Conservation (phyloP, 2,888 invertebrate species). For the Drosophila maculinotata region DNA sequence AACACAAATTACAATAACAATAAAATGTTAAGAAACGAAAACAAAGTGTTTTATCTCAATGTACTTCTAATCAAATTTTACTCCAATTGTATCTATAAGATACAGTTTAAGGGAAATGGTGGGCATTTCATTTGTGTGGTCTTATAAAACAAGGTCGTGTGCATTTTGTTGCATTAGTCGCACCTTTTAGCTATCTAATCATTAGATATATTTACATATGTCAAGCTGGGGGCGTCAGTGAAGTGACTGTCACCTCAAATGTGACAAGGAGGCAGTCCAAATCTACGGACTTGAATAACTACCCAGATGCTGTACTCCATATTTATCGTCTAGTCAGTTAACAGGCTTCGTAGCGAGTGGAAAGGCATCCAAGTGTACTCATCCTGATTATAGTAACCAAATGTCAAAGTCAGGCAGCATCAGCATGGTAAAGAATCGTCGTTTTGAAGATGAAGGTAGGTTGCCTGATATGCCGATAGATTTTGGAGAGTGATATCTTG, state of each 20-base stretch:
- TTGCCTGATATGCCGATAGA: neutral
- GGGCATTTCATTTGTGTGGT: neutral
- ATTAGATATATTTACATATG: slow-evolving; percentile 20
- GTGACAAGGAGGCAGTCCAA: slow-evolving; percentile 1
- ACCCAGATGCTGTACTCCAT: neutral
- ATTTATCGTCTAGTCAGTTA: slow-evolving; percentile 12
- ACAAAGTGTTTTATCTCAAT: neutral
- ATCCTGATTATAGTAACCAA: neutral
- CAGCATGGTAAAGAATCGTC: slow-evolving; percentile 39
- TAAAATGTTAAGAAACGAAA: slow-evolving; percentile 24
- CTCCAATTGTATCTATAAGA: too few relatives aligned
- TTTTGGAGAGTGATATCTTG: too few relatives aligned
- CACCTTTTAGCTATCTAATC: slow-evolving; percentile 44
- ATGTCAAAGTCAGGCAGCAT: slow-evolving; percentile 18
- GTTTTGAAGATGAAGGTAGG: slow-evolving; percentile 46
- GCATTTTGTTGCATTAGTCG: neutral
- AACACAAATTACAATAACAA: slow-evolving; percentile 1
- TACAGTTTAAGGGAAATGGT: too few relatives aligned
- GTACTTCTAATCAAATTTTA: too few relatives aligned
- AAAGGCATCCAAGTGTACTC: neutral
- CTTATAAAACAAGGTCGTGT: slow-evolving; percentile 10
- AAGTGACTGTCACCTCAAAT: slow-evolving; percentile 4
- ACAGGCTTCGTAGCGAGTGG: slow-evolving; percentile 12
- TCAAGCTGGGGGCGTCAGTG: slow-evolving; percentile 5
- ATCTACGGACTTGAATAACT: slow-evolving; percentile 23